Evolutionary conservation across 2,113 vertebrate species (phyloP).

Genomic region (Stictonetta naevosa): DNA sequence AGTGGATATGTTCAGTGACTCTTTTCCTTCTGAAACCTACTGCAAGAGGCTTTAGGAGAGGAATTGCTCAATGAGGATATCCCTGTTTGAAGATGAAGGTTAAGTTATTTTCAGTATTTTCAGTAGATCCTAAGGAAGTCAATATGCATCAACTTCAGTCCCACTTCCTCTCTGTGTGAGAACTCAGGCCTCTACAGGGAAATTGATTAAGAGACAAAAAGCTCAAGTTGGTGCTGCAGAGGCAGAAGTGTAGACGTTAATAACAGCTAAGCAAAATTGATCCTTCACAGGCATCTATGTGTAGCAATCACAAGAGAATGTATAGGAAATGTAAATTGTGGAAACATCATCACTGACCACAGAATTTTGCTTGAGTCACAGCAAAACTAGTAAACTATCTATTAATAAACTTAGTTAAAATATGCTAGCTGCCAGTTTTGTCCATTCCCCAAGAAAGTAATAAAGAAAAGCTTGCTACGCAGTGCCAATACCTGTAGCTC

Average conservation of each 20-base stretch:
- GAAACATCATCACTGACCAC: neutral
- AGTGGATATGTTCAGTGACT: neutral
- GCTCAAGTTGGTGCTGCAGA: neutral
- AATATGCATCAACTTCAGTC: neutral
- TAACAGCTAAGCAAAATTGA: neutral
- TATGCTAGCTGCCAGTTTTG: neutral
- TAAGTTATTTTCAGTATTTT: neutral
- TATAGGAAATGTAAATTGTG: neutral
- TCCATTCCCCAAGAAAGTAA: neutral
- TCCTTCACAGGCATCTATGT: neutral
- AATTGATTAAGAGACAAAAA: neutral
- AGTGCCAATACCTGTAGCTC: neutral
- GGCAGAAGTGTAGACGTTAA: neutral
- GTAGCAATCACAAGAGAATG: neutral
- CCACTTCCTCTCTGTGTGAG: neutral
- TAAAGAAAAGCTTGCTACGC: neutral
- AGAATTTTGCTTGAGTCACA: neutral
- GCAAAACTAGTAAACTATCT: neutral
- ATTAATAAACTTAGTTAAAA: neutral
- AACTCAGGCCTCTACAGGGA: neutral
- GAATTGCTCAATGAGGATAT: neutral
- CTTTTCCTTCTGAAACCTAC: neutral
- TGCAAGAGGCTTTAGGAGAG: neutral
- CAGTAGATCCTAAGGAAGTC: neutral
- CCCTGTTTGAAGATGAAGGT: neutral